Evolutionary conservation across 2,113 vertebrate genomes (phyloP), one percentile per base, ranked within the genome.

Genomic region (Spea multiplicata): DNA sequence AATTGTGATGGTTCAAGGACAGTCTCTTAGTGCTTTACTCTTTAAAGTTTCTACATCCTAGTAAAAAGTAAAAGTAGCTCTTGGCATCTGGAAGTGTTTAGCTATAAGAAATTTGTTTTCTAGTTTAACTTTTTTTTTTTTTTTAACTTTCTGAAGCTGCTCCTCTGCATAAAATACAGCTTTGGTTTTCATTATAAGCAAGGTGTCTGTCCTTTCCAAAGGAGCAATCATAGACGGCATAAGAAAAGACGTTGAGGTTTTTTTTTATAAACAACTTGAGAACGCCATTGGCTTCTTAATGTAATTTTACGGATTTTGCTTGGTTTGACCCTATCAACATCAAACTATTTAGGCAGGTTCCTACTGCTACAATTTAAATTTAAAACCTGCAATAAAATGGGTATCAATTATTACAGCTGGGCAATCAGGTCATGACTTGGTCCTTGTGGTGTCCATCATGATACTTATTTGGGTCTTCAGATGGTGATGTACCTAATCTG

Each of bases 111-210:
- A 78, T 52, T 61, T 8, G 3, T 30, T 78, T 45, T 49, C 68
- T 71, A 44, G 50, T 71, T 77, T 49, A 62, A 46, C 44, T 46
- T 65, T 67, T 44, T 71, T 30, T 71, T 78, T 55, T 69, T 78
- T 49, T 61, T 48, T 8, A 9, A 6, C 67, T 75, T 75, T 66
- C 7, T 44, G 64, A 66, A 44, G 30, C 30, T n/a, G 64, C 7
- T 44, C 7, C 8, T 30, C 16, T 44, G 44, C 64, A 14, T 64
- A n/a, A 16, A 62, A 62, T 64, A 64, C 5, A 64, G 16, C 16
- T 13, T 59, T 59, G 4, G 9, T 12, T 13, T 59, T 13, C 8
- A 12, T 59, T 12, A 8, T 5, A 59, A 59, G 14, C 55, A 13
- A 59, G 55, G 55, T 59, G 9, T 59, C 55, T 59, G 14, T 59